Conservation (phyloP, 35 echinoderm and acorn worm species). For the Diadema setosum region DNA sequence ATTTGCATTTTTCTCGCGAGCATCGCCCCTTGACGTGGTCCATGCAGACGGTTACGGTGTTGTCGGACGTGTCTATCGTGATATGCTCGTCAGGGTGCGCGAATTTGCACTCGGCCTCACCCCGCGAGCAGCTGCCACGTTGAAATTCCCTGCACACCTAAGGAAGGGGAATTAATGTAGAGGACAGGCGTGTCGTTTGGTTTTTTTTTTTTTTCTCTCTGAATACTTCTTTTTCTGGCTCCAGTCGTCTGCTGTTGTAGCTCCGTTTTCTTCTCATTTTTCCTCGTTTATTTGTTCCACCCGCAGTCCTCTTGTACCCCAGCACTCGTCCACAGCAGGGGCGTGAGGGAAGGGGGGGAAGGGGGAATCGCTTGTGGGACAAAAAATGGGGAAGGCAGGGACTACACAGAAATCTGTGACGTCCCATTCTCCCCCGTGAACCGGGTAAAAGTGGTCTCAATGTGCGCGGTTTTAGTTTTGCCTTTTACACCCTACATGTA, state of each 20-base stretch:
- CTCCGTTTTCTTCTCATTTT: too few relatives aligned
- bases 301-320: too few relatives aligned
- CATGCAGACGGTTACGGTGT: conserved; percentile 99
- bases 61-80: conserved; percentile 88
- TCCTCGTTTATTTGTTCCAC: too few relatives aligned
- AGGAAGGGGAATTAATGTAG: conserved; percentile 3
- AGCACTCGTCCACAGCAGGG: too few relatives aligned
- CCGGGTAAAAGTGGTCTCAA: too few relatives aligned
- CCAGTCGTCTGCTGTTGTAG: too few relatives aligned
- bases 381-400: neutral
- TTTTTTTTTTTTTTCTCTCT: too few relatives aligned
- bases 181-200: neutral
- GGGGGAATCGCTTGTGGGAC: neutral
- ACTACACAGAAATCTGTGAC: neutral
- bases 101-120: conserved; percentile 99
- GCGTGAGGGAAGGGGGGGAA: neutral
- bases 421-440: too few relatives aligned
- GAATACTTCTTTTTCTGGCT: too few relatives aligned
- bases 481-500: neutral
- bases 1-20: conserved; percentile 99
- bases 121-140: conserved; percentile 93
- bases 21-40: conserved; percentile 98
- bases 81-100: conserved; percentile 95
- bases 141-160: conserved; percentile 99
- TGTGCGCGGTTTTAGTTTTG: too few relatives aligned